A percentile compares a stretch with the other conserved stretches of the same genome.
Evolutionary conservation across 2,888 invertebrate species (phyloP).

Genomic region (Rhagium mordax): DNA sequence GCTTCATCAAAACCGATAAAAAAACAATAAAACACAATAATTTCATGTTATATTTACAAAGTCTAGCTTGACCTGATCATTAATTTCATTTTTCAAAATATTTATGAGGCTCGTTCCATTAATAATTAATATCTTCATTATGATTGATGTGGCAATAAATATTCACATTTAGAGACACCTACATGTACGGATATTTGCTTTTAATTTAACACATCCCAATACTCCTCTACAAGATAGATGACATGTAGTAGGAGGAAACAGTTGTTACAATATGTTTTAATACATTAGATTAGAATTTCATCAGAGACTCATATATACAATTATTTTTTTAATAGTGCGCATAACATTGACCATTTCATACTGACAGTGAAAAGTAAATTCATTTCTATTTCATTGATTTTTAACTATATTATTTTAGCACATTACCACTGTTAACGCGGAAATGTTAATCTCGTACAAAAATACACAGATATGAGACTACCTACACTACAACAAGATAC

Average conservation of each 20-base stretch:
- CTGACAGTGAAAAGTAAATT: background rate
- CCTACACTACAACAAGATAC: too few species aligned
- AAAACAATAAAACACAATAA: background rate
- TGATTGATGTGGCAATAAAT: slow-evolving; percentile 13
- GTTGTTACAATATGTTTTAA: background rate
- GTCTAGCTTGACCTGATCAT: background rate
- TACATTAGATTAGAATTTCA: too few species aligned
- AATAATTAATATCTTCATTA: background rate
- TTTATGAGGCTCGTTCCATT: background rate
- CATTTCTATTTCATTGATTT: background rate
- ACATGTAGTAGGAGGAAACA: background rate
- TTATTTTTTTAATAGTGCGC: background rate
- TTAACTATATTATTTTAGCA: background rate
- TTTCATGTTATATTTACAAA: background rate
- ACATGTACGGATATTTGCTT: background rate
- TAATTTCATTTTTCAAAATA: background rate
- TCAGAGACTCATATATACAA: background rate
- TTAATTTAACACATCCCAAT: background rate
- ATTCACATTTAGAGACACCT: background rate
- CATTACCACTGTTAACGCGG: background rate
- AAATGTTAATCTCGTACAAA: background rate
- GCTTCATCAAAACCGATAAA: background rate
- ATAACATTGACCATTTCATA: background rate
- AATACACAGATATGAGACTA: background rate
- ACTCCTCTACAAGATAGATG: background rate